Base-by-base conservation (phyloP, 2,797 vertebrate genomes). In the Alauda arvensis region DNA sequence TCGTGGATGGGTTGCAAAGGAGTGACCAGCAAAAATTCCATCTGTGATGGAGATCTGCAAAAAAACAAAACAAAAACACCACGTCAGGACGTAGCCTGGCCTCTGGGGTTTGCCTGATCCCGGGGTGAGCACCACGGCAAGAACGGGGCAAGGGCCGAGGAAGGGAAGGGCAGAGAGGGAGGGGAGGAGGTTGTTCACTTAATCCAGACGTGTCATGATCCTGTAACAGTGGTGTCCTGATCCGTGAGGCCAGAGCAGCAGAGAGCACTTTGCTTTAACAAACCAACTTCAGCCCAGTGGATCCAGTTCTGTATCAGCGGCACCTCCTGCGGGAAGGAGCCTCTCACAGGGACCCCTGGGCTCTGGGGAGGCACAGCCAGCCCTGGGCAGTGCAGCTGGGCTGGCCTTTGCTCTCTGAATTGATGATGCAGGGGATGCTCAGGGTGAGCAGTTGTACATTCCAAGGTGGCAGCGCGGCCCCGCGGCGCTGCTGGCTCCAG, bases 41-140 rank as follows among this genome's bases (percentile, higher is more conserved):
- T 97, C 97, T 97, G 97, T 97, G 97, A 97, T 97, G 97, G 97
- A 97, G 96, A 96, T 91, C 95, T 97, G 95, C 94, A 93, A 51
- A 90, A 92, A 37, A 37, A 10, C 10, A 37, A 37, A 37, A 37
- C 34, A n/a, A n/a, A n/a, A n/a, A n/a, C n/a, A n/a, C n/a, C n/a
- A 83, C 49, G 63, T 43, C 40, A 60, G 86, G 86, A 82, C 28
- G 74, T 84, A 15, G 88, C 91, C 86, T 76, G 87, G 68, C 93
- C 91, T 85, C 91, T n/a, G 80, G 78, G 85, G 74, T 85, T 90
- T 82, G 85, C 75, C 88, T 85, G 83, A 62, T 82, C 86, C 84
- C 39, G 2, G 74, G 25, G 23, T 61, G 91, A 92, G 82, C 57
- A 59, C 23, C 48, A 53, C 91, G 87, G 76, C 83, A n/a, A 80